phyloP scores from a whole-genome alignment of 1,140 invertebrate species.

The Panulirus ornatus region DNA sequence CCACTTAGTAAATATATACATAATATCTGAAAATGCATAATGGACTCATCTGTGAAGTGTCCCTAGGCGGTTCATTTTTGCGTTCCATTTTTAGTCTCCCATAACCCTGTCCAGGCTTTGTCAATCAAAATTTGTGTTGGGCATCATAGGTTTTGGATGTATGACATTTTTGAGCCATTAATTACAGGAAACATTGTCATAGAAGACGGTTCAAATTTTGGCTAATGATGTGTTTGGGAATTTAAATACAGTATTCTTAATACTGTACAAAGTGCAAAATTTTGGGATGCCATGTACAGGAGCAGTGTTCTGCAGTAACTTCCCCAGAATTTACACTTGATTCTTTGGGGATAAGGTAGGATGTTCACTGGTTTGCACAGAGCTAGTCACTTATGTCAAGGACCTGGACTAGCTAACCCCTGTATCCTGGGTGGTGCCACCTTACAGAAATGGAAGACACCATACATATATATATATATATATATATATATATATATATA shows the following conservation, averaged over 20 bases:
- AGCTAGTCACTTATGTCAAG: no score
- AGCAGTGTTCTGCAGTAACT: neutral
- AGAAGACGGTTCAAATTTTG: neutral
- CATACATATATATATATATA: no score
- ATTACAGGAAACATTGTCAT: neutral
- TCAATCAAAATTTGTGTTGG: slow-evolving; percentile 43
- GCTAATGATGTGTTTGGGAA: neutral
- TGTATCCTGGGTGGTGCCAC: no score
- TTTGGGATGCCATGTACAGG: neutral
- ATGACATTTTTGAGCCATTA: neutral
- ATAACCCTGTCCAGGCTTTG: slow-evolving; percentile 20
- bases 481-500: no score
- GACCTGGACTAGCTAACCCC: no score
- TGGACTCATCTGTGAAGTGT: slow-evolving; percentile 36
- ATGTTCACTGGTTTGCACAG: neutral
- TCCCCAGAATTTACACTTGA: no score
- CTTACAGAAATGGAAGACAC: no score
- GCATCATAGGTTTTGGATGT: slow-evolving; percentile 6
- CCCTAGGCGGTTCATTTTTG: neutral
- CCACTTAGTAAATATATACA: slow-evolving; percentile 48
- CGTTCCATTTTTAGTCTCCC: neutral
- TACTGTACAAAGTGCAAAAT: neutral
- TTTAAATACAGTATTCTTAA: neutral
- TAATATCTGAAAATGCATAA: slow-evolving; percentile 48
- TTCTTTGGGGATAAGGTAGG: neutral